phyloP scores from a whole-genome alignment of 2,888 invertebrate genomes.

The Caenorhabditis panamensis region DNA sequence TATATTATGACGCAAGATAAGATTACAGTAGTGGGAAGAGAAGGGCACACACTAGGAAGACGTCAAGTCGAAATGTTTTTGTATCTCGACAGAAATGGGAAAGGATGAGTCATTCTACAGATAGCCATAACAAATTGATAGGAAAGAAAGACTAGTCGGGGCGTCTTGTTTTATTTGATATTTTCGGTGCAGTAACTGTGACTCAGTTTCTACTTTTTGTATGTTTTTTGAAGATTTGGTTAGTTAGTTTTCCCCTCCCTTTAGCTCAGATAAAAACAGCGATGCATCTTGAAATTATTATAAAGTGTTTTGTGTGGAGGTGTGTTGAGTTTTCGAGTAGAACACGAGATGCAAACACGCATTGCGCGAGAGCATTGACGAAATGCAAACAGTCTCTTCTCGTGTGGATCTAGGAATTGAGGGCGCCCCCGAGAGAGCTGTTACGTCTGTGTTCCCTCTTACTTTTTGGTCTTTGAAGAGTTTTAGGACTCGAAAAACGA shows the following conservation, averaged over 20 bases:
- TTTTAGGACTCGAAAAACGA: not conserved
- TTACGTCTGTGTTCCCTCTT: not conserved
- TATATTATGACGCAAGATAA: conserved; percentile 46
- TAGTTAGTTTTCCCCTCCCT: not conserved
- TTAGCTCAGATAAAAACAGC: conserved; percentile 27
- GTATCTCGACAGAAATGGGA: not conserved
- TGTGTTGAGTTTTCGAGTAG: conserved; percentile 59
- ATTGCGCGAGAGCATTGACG: conserved; percentile 33
- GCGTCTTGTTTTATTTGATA: not conserved
- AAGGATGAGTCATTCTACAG: not conserved
- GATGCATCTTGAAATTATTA: conserved; percentile 36
- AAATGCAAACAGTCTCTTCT: conserved; percentile 43
- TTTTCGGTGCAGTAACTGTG: not conserved
- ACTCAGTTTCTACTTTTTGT: not conserved
- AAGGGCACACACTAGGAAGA: not conserved
- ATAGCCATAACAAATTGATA: not conserved
- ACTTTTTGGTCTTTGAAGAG: not conserved
- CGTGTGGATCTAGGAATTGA: not conserved
- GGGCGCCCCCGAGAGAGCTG: not conserved
- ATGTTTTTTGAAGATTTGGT: too few species aligned
- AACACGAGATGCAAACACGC: conserved; percentile 63
- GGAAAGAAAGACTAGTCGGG: not conserved
- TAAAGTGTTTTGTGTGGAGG: conserved; percentile 44
- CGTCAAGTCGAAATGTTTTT: not conserved
- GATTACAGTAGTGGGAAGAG: conserved; percentile 26